These are phyloP conservation scores for Dendrophyllia cribrosa DNA, from an alignment of 64 coral and sea anemone genomes.

Conservation along the genomic window DNA sequence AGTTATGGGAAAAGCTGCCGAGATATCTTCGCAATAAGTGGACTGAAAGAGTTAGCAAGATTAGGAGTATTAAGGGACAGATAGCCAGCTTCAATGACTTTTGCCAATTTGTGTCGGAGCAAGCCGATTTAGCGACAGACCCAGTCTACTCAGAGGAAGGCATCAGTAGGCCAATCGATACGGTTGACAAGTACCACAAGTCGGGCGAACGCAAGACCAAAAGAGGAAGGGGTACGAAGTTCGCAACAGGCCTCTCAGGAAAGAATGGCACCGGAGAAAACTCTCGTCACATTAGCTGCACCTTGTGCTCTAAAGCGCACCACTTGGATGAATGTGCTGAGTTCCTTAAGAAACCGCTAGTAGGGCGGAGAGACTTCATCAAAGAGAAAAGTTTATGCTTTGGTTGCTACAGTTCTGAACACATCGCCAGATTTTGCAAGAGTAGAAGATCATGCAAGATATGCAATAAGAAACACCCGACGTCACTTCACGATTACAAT, in stretches of 20 bases:
- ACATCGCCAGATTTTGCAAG: too few relatives aligned
- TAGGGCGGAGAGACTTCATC: constrained; percentile 44
- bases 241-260: too few relatives aligned
- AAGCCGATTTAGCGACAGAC: constrained; percentile 76
- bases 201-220: too few relatives aligned
- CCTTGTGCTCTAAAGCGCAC: constrained; percentile 56
- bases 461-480: constrained; percentile 48
- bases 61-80: constrained; percentile 15
- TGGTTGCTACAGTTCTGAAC: constrained; percentile 47
- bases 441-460: too few relatives aligned
- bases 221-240: too few relatives aligned
- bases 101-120: constrained; percentile 58
- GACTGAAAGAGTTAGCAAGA: constrained; percentile 65
- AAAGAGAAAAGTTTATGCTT: constrained; percentile 62
- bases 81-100: constrained; percentile 74
- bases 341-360: constrained; percentile 60
- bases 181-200: too few relatives aligned
- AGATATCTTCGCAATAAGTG: constrained; percentile 66
- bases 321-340: constrained; percentile 65
- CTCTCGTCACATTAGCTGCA: constrained; percentile 5
- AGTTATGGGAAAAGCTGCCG: constrained; percentile 72
- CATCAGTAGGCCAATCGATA: background rate
- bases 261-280: too few relatives aligned
- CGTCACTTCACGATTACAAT: constrained; percentile 24
- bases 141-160: constrained; percentile 60